Evolutionary conservation across 2,797 vertebrate species (phyloP).

Genomic region (Ciconia nigra): DNA sequence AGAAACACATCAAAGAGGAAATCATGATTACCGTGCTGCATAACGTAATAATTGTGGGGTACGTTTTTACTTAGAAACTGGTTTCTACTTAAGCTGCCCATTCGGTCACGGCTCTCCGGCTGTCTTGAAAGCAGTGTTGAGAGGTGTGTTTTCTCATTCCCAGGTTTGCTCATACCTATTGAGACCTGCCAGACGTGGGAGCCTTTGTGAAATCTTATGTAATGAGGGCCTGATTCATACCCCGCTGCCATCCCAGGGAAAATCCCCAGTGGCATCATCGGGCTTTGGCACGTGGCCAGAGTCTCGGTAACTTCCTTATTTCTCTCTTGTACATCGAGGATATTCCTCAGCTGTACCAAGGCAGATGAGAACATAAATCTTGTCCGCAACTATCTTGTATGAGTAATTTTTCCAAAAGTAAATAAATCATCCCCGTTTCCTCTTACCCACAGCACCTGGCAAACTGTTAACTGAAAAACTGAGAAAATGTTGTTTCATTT

Average conservation of each 20-base stretch:
- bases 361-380: neutral
- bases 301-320: neutral
- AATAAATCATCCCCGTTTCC: neutral
- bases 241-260: neutral
- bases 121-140: neutral
- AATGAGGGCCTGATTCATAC: neutral
- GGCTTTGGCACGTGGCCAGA: neutral
- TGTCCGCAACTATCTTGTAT: neutral
- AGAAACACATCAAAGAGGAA: neutral
- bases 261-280: neutral
- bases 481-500: neutral
- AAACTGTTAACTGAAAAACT: neutral
- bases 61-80: too few species aligned
- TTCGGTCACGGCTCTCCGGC: neutral
- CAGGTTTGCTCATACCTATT: accelerated
- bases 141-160: neutral
- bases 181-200: accelerated
- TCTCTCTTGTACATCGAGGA: neutral
- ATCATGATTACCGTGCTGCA: neutral
- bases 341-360: neutral
- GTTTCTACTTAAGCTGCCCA: too few species aligned
- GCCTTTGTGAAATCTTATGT: neutral
- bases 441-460: neutral
- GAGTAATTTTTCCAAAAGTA: neutral
- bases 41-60: accelerated